phyloP scores from a whole-genome alignment of 2,113 vertebrate species.

The Isichthys henryi region DNA sequence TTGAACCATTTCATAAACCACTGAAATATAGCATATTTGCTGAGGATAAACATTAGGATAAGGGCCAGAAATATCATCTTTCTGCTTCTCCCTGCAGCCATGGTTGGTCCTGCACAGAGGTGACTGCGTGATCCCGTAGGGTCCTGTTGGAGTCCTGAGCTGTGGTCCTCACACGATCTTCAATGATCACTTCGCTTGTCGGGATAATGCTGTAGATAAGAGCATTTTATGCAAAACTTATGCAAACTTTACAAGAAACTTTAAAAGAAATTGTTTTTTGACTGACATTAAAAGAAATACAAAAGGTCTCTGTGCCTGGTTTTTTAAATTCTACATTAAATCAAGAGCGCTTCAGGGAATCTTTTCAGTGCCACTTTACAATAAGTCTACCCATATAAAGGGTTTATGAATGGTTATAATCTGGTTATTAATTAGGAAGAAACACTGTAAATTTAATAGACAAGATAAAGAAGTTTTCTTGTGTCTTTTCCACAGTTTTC shows the following conservation, averaged over 20 bases:
- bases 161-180: background rate
- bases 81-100: background rate
- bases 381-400: too few species aligned
- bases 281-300: background rate
- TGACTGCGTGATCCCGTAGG: background rate
- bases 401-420: too few species aligned
- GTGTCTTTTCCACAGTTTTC: too few species aligned
- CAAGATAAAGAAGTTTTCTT: too few species aligned
- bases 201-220: background rate
- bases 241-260: too few species aligned
- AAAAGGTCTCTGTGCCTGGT: background rate
- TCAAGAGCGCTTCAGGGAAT: background rate
- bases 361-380: too few species aligned
- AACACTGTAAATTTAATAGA: too few species aligned
- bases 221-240: background rate
- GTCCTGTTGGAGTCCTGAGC: background rate
- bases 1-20: background rate
- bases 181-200: background rate
- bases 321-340: background rate
- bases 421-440: too few species aligned
- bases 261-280: background rate
- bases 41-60: background rate
- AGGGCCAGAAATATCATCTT: background rate
- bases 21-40: background rate
- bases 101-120: background rate